Conservation (phyloP, 2,888 invertebrate genomes). For the Amiota minor region DNA sequence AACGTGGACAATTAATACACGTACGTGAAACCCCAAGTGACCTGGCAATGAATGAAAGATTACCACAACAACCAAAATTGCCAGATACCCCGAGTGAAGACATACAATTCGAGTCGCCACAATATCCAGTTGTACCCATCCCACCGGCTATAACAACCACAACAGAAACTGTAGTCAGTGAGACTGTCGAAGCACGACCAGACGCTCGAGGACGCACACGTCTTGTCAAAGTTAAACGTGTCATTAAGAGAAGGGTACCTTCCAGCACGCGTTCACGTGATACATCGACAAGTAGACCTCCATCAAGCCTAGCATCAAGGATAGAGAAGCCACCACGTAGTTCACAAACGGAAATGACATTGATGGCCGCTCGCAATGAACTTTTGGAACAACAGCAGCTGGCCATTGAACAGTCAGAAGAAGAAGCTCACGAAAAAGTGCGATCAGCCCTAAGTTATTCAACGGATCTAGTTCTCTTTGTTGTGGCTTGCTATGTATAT, state of each 20-base stretch:
- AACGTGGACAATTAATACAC: slow-evolving; percentile 68
- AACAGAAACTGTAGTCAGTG: slow-evolving; percentile 59
- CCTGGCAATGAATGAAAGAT: slow-evolving; percentile 54
- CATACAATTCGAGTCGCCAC: slow-evolving; percentile 40
- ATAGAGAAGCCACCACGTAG: slow-evolving; percentile 8
- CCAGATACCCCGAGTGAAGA: slow-evolving; percentile 27
- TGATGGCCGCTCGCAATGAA: slow-evolving; percentile 49
- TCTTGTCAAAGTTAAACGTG: slow-evolving; percentile 68
- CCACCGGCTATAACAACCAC: slow-evolving; percentile 42
- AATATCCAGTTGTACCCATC: slow-evolving; percentile 48
- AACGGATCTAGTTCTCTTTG: slow-evolving; percentile 83
- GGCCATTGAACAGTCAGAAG: slow-evolving; percentile 69
- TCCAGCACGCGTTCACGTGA: slow-evolving; percentile 71
- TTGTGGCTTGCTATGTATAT: slow-evolving; percentile 87
- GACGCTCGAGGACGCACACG: slow-evolving; percentile 71
- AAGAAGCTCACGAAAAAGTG: slow-evolving; percentile 80
- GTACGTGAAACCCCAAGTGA: slow-evolving; percentile 64
- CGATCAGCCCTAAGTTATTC: slow-evolving; percentile 81
- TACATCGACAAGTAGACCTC: slow-evolving; percentile 60
- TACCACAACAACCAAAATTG: slow-evolving; percentile 31
- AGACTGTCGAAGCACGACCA: slow-evolving; percentile 65
- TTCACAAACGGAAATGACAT: slow-evolving; percentile 45
- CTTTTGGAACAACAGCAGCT: slow-evolving; percentile 73
- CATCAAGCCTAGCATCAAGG: slow-evolving; percentile 26
- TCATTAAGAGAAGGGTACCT: slow-evolving; percentile 67